These are phyloP conservation scores for Bellardia pandia DNA, from an alignment of 2,888 invertebrate genomes.

Conservation along the genomic window DNA sequence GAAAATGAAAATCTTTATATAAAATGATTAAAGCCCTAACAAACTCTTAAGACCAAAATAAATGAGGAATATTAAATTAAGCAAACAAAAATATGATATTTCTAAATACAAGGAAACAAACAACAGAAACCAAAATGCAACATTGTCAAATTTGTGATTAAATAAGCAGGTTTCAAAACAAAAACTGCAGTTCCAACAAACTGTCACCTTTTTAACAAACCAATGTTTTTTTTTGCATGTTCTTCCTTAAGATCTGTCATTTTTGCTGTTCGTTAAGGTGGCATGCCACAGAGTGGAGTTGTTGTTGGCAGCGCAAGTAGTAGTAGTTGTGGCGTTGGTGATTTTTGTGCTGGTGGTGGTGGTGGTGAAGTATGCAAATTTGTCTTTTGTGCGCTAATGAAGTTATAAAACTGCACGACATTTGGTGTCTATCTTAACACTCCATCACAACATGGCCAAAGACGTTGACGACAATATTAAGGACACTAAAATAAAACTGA, in stretches of 20 bases:
- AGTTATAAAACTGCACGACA: conserved; percentile 84
- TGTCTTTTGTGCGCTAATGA: conserved; percentile 80
- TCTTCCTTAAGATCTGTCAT: conserved; percentile 60
- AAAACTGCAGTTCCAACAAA: conserved; percentile 17
- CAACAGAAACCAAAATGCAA: conserved; percentile 20
- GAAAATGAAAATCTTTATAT: conserved; percentile 69
- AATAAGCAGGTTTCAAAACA: conserved; percentile 52
- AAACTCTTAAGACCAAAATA: conserved; percentile 15
- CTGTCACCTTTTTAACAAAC: conserved; percentile 51
- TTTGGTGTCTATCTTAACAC: conserved; percentile 75
- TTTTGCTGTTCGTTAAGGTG: conserved; percentile 66
- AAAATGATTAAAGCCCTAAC: conserved; percentile 35
- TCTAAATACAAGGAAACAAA: conserved; percentile 15
- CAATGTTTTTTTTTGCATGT: conserved; percentile 26
- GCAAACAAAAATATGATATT: conserved; percentile 39
- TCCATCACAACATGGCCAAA: conserved; percentile 64
- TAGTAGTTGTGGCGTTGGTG: not conserved
- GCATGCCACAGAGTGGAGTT: conserved; percentile 44
- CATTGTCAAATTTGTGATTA: conserved; percentile 61
- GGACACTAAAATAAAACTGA: conserved; percentile 42
- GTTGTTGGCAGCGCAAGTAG: conserved; percentile 6
- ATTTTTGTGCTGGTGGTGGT: not conserved
- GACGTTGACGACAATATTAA: conserved; percentile 68
- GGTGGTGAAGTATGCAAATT: conserved; percentile 75
- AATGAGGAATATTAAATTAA: conserved; percentile 34